phyloP scores from a whole-genome alignment of 2,113 vertebrate genomes.

The Gracilinanus agilis region DNA sequence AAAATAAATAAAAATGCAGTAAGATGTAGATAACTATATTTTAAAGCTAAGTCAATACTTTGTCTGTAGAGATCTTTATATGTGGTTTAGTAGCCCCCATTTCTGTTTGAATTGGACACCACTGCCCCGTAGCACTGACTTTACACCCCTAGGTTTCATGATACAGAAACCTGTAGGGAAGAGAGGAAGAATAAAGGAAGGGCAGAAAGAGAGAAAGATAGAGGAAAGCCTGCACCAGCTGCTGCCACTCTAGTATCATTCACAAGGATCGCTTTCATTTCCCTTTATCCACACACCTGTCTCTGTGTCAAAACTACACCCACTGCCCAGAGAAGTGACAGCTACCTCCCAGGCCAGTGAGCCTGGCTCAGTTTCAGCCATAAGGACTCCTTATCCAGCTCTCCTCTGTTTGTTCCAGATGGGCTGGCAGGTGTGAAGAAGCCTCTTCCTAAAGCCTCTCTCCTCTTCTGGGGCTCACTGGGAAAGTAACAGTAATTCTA shows the following conservation, averaged over 20 bases:
- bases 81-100: neutral
- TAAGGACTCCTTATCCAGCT: neutral
- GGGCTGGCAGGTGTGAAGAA: neutral
- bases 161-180: neutral
- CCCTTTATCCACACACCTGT: neutral
- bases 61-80: neutral
- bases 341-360: neutral
- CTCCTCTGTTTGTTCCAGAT: neutral
- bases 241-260: neutral
- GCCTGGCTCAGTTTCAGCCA: neutral
- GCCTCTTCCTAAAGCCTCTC: neutral
- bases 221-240: neutral
- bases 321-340: neutral
- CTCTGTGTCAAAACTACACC: neutral
- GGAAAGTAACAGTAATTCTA: neutral
- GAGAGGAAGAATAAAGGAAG: neutral
- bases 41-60: neutral
- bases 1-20: neutral
- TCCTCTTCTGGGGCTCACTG: neutral
- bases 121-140: neutral
- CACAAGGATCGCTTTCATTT: neutral
- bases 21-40: neutral
- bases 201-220: neutral
- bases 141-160: neutral
- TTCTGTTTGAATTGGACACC: neutral